Evolutionary conservation across 2,797 vertebrate species (phyloP), one percentile per base, ranked within the genome.

Genomic region (Gastrophryne carolinensis): DNA sequence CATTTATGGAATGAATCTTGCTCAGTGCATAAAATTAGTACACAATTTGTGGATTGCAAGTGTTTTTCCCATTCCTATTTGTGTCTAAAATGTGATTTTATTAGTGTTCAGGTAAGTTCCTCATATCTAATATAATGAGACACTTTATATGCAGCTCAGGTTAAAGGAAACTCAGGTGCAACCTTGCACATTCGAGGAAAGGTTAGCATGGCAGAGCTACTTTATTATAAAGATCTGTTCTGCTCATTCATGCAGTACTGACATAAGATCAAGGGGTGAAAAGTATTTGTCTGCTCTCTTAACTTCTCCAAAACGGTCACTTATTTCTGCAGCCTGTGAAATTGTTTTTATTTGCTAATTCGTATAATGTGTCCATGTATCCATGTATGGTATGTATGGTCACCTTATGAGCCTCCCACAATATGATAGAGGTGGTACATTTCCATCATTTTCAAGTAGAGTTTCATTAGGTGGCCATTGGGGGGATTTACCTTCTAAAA

Each of bases 151-250:
- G 49, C 34, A 64, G 27, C 37, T 44, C 37, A 27, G 57, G 23
- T 50, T 65, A 49, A 10, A 65, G 39, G 23, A 65, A 78, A 78
- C 39, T 27, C 53, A 19, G 60, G 60, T 24, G 65, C 60, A 71
- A 78, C 52, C 44, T 65, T 50, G 60, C 37, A 60, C 52, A 78
- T 58, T 58, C 67, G 65, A 65, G 67, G 58, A n/a, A 71, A 71
- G 50, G 60, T 78, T 78, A 78, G 65, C 60, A 58, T 78, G 75
- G 72, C 75, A 78, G 67, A 27, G 57, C 60, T 72, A 39, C 60
- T 64, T 77, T 77, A 71, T 77, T 77, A 77, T 77, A 29, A 63
- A 64, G 29, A 71, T 64, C 67, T 77, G 67, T 71, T 64, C 56
- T 71, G 67, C 41, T 71, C 75, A 72, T 57, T 65, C 67, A 77